A percentile compares a stretch with the other conserved stretches of the same genome.
Conservation (phyloP, 30 jellyfish, hydroid and myxozoan genomes). For the Nemopilema nomurai region DNA sequence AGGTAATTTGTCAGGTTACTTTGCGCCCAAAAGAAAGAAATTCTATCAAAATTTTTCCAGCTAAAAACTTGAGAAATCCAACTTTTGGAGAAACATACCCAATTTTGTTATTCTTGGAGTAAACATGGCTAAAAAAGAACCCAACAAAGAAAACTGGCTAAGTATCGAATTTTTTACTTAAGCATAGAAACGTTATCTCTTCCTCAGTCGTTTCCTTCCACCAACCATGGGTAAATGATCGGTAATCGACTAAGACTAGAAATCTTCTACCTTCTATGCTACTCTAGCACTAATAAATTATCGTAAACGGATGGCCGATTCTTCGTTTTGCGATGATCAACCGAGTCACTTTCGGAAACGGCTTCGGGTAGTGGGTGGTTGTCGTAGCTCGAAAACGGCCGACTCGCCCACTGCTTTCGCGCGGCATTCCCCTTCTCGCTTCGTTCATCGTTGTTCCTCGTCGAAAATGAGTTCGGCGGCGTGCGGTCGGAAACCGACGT, state of each 20-base stretch:
- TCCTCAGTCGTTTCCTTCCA: no score
- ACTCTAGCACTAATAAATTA: conserved; percentile 43
- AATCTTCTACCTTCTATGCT: not conserved
- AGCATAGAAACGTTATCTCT: no score
- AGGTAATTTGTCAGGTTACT: no score
- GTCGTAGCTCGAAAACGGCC: conserved; percentile 75
- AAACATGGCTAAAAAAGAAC: no score
- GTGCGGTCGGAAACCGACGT: conserved; percentile 17
- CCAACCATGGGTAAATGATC: not conserved
- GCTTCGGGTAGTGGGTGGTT: conserved; percentile 63
- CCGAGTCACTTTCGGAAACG: not conserved
- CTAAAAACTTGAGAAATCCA: no score
- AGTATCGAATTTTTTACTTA: no score
- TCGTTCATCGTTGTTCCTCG: not conserved
- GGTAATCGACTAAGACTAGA: not conserved
- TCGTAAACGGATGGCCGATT: conserved; percentile 67
- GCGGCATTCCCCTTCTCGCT: conserved; percentile 21
- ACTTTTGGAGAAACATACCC: no score
- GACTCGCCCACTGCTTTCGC: conserved; percentile 33
- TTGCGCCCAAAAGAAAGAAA: no score
- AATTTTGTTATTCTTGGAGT: no score
- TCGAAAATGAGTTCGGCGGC: conserved; percentile 4
- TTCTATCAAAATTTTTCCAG: no score
- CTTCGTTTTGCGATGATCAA: conserved; percentile 19
- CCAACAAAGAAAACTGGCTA: no score